These are phyloP conservation scores for Neolamprologus falcicula DNA, from an alignment of 2,113 vertebrate genomes.

Conservation along the genomic window DNA sequence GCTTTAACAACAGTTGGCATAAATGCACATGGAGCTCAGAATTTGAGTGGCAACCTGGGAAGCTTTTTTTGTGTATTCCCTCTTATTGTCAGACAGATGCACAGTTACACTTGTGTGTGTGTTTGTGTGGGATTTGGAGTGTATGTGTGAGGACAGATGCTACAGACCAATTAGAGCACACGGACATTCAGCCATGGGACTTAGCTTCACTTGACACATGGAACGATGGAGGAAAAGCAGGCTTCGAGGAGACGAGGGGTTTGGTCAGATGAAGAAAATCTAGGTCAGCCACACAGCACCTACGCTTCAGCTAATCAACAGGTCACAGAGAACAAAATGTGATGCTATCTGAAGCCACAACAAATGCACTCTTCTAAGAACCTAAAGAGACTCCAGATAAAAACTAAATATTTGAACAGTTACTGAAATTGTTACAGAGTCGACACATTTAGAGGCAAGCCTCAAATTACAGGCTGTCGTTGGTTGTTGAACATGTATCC, in stretches of 20 bases:
- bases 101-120: not conserved
- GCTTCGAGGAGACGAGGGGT: not conserved
- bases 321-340: not conserved
- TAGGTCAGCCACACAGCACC: not conserved
- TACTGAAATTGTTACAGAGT: not conserved
- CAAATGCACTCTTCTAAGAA: not conserved
- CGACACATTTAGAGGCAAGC: not conserved
- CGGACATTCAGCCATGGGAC: not conserved
- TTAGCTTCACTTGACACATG: not conserved
- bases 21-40: not conserved
- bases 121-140: not conserved
- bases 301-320: not conserved
- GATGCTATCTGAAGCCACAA: not conserved
- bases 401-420: not conserved
- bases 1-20: not conserved
- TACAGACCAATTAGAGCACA: conserved; percentile 11
- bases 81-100: not conserved
- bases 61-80: not conserved
- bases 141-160: conserved; percentile 1
- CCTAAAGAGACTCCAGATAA: not conserved
- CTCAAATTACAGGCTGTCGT: not conserved
- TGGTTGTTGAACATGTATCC: not conserved
- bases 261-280: not conserved
- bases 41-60: not conserved
- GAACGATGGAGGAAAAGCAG: not conserved